These are phyloP conservation scores for Sturnira hondurensis DNA, from an alignment of 2,113 vertebrate genomes.

Conservation along the genomic window DNA sequence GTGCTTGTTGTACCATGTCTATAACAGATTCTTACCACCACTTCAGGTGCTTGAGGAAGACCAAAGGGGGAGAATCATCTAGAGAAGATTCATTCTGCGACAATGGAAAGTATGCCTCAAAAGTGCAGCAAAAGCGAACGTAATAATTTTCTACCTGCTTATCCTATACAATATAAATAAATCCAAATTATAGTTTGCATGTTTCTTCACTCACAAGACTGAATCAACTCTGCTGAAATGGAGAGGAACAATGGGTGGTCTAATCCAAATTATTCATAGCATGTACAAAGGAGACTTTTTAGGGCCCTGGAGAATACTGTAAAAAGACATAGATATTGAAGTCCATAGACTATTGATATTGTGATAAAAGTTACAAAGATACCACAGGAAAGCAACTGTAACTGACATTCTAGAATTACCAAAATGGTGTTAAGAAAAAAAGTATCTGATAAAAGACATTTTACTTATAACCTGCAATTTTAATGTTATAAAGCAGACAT, in stretches of 20 bases:
- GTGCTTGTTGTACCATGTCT: not conserved
- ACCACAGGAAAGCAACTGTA: not conserved
- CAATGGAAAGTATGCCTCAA: not conserved
- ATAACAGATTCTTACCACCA: not conserved
- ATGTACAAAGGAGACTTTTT: not conserved
- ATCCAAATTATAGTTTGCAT: not conserved
- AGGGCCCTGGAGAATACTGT: not conserved
- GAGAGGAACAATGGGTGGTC: not conserved
- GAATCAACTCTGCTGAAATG: not conserved
- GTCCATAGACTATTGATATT: not conserved
- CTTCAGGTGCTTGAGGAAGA: not conserved
- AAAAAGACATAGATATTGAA: not conserved
- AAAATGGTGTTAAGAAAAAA: not conserved
- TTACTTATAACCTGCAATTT: not conserved
- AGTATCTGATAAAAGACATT: not conserved
- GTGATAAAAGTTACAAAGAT: not conserved
- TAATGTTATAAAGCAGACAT: not conserved
- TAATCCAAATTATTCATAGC: not conserved
- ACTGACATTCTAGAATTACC: not conserved
- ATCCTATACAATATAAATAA: not conserved
- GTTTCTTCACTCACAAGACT: not conserved
- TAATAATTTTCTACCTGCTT: not conserved
- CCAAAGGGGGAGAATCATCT: not conserved
- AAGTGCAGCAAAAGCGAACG: not conserved
- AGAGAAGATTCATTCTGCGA: not conserved